phyloP scores from a whole-genome alignment of 2,888 invertebrate genomes.

The Micropterix aruncella region DNA sequence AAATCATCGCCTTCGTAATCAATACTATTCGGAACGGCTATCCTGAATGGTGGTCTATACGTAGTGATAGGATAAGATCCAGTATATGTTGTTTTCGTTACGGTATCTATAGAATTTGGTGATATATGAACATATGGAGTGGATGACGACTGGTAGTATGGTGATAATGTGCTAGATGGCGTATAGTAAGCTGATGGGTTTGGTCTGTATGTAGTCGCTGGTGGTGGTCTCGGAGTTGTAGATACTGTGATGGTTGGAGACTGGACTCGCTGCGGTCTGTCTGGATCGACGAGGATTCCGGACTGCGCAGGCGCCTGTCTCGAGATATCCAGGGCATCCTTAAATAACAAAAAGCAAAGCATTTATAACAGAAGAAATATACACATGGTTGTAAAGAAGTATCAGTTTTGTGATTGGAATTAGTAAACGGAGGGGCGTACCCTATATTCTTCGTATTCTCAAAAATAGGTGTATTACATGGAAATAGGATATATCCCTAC shows the following conservation, averaged over 20 bases:
- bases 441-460: too few relatives aligned
- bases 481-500: too few relatives aligned
- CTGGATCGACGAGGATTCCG: conserved; percentile 44
- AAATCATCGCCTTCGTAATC: neutral
- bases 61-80: conserved; percentile 10
- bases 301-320: conserved; percentile 56
- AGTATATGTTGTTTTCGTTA: conserved; percentile 20
- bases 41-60: neutral
- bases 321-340: conserved; percentile 58
- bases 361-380: too few relatives aligned
- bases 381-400: too few relatives aligned
- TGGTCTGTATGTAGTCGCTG: conserved; percentile 18
- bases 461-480: too few relatives aligned
- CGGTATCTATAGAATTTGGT: conserved; percentile 31
- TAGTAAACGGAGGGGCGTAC: too few relatives aligned
- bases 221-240: conserved; percentile 22
- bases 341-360: too few relatives aligned
- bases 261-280: conserved; percentile 20
- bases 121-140: conserved; percentile 31
- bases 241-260: conserved; percentile 21
- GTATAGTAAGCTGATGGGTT: conserved; percentile 20
- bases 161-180: conserved; percentile 12
- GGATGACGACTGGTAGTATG: conserved; percentile 18
- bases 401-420: too few relatives aligned
- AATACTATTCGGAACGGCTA: neutral